Evolutionary conservation across 2,113 vertebrate genomes (phyloP), one percentile per base, ranked within the genome.

Genomic region (Ptychochromis oligacanthus): DNA sequence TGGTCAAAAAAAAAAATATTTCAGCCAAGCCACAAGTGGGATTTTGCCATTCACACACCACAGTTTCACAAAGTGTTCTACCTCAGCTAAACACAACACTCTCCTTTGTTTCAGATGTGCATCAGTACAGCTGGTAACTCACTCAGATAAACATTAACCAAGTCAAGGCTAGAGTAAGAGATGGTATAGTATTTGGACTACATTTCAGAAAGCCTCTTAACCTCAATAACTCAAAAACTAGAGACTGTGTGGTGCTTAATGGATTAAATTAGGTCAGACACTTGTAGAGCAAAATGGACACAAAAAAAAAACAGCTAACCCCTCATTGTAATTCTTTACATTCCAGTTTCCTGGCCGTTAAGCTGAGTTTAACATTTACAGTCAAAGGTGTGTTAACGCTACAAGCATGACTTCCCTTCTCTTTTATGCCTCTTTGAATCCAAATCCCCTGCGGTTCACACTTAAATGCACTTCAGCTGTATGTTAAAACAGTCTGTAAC

Each of bases 311-410:
- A 6, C 52, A 80, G 55, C 36, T 7, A 88, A 79, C 59, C 80
- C 77, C 60, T 85, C 56, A 78, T 78, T 90, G 80, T 79, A 86
- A 92, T 93, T 93, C 90, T 85, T 85, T 81, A 79, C 91, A 95
- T 94, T 93, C 91, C 89, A 82, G 70, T 75, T 84, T 85, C 70
- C 83, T 65, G 81, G 28, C 59, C 28, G 78, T 78, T 83, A 81
- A 91, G 77, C 80, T n/a, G 26, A 82, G 82, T 84, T 86, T 91
- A 85, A 88, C 77, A 26, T 90, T 91, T 82, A 88, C 82, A 90
- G 84, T 88, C 85, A 90, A 92, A 92, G 89, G 62, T 92, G 87
- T 77, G 60, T 65, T 86, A 77, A 88, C 56, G 55, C 84, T 78
- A 67, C 58, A 78, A 38, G 84, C 84, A 38, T 75, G 81, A 87